These are phyloP conservation scores for Euborellia annulipes DNA, from an alignment of 1,140 invertebrate species.

Conservation along the genomic window DNA sequence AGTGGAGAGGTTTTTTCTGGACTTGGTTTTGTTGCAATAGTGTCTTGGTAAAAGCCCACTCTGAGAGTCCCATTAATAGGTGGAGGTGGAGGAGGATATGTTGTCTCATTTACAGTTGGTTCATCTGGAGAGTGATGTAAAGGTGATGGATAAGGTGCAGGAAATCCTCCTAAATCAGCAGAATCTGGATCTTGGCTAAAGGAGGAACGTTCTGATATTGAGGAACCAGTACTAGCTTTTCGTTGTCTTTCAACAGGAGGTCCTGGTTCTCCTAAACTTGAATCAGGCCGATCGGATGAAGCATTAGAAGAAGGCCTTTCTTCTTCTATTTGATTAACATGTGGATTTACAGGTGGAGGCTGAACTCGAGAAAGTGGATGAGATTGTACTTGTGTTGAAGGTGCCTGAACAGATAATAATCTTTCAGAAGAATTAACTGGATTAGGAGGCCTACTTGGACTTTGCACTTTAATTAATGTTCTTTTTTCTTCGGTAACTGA, in stretches of 20 bases:
- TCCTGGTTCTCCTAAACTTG: too few species aligned
- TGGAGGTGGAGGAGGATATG: conserved; percentile 38
- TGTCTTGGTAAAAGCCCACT: conserved; percentile 64
- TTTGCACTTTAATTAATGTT: too few species aligned
- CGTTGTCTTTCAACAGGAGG: conserved; percentile 30
- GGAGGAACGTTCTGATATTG: conserved; percentile 52
- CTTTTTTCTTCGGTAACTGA: conserved; percentile 21
- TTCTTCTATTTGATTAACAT: too few species aligned
- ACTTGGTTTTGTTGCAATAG: conserved; percentile 37
- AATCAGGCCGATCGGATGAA: too few species aligned
- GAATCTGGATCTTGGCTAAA: conserved; percentile 45
- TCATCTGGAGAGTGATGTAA: conserved; percentile 38
- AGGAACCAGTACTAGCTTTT: conserved; percentile 52
- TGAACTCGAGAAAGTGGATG: too few species aligned
- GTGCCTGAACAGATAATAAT: too few species aligned
- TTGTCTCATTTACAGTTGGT: conserved; percentile 36
- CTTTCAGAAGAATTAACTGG: too few species aligned
- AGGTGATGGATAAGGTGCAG: conserved; percentile 46
- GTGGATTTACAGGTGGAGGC: too few species aligned
- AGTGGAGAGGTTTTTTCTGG: conserved; percentile 39
- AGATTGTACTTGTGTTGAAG: too few species aligned
- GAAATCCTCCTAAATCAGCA: conserved; percentile 28
- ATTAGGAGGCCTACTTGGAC: too few species aligned
- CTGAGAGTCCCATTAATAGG: conserved; percentile 53
- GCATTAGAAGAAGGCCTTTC: too few species aligned